Base-by-base conservation (phyloP, 1,140 invertebrate genomes). In the Dendroctonus ponderosae region DNA sequence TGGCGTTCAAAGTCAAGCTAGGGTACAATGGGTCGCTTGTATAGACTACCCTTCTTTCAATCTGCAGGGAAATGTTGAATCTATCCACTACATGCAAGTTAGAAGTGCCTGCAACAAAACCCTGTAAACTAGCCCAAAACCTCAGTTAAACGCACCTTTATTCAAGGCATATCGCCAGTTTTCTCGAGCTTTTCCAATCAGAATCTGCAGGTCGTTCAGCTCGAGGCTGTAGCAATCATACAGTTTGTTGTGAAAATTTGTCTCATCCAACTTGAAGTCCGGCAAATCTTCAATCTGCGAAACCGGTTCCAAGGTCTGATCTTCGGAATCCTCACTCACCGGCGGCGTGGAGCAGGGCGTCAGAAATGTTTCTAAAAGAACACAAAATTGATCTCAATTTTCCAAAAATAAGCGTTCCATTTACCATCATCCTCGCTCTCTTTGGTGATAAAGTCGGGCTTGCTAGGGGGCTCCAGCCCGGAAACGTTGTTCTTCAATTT, bases 331-430 rank as follows among this genome's bases (percentile, higher is more conserved):
- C 71, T 89, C 84, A 73, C 89, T 91, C 9, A 86, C 88, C n/a
- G 90, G 91, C 6, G 94, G 94, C 11, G 94, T 96, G 5, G 93
- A 96, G 75, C 93, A 93, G 8, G 94, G 95, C 5, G 95, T 98
- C 76, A 93, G 85, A 78, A 93, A 98, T 72, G 86, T 84, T 67
- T 90, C 89, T 76, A 48, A 56, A 67, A 66, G 54, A 61, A 0
- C 38, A 46, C 52, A 63, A 52, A 37, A 12, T 37, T 15, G n/a
- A 66, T 14, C 9, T 52, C 15, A 12, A 12, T 12, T 52, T 52
- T 52, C 15, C 43, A 49, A 41, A 3, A 9, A 63, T 40, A 62
- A 64, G 8, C 9, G 37, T n/a, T 7, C 26, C 43, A 62, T 51
- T 75, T 70, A 78, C 82, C 82, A 75, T 82, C 82, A 66, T 84